Evolutionary conservation across 2,113 vertebrate species (phyloP).

Genomic region (Xenotilapia leptura): DNA sequence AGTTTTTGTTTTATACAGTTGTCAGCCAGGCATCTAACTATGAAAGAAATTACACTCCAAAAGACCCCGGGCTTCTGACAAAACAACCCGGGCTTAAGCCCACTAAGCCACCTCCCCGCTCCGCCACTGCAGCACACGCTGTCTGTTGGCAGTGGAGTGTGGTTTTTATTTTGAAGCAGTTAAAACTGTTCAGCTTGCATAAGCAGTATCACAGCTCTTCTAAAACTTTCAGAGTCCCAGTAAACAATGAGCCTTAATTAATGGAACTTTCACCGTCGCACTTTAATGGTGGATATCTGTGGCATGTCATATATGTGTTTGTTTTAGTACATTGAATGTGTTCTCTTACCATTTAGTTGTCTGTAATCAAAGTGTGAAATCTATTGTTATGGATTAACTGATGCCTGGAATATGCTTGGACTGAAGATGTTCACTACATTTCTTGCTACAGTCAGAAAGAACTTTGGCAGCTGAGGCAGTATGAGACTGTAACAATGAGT

Average conservation of each 20-base stretch:
- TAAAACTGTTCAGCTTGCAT: background rate
- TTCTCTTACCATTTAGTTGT: background rate
- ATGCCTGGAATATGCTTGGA: background rate
- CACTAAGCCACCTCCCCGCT: background rate
- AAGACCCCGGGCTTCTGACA: background rate
- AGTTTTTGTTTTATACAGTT: background rate
- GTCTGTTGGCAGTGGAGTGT: background rate
- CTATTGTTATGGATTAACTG: background rate
- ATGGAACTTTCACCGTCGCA: background rate
- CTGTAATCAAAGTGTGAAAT: background rate
- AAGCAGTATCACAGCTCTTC: background rate
- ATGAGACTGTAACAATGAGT: background rate
- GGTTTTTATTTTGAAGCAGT: background rate
- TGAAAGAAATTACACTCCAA: background rate
- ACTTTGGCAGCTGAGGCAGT: background rate
- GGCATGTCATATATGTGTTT: background rate
- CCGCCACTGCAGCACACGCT: background rate
- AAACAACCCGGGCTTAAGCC: background rate
- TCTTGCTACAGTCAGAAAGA: background rate
- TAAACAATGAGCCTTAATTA: background rate
- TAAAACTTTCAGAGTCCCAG: background rate
- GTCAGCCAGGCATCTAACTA: background rate
- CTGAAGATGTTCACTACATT: accelerated
- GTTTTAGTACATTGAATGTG: background rate
- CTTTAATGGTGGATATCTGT: background rate